Evolutionary conservation across 1,140 invertebrate genomes (phyloP), one percentile per base, ranked within the genome.

Genomic region (Drosophila ercepeae): DNA sequence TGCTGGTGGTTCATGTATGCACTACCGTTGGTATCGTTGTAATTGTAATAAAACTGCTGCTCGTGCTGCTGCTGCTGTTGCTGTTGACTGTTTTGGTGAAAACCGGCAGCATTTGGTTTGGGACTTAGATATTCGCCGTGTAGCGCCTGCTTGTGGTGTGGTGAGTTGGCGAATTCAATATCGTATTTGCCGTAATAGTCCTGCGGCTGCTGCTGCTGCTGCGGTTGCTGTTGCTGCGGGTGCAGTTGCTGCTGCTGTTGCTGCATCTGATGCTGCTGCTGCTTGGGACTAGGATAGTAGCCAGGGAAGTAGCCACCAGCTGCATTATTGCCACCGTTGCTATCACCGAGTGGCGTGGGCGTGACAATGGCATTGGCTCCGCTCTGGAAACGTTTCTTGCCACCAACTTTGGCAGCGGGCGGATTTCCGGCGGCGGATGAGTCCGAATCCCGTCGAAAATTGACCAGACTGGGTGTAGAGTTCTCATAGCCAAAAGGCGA

Each of bases 101-200:
- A 90, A 51, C 45, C 64, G 52, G 60, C 50, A 14, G 74, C 53
- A 44, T 55, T 75, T 60, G 82, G 73, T 60, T 90, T 90, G 42
- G 82, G 71, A 75, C 78, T 89, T 25, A 84, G 76, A 90, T 90
- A 90, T 48, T 90, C 89, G 75, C 78, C 78, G 63, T 83, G 82
- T 13, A 81, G 46, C 32, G 64, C n/a, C 29, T 75, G 76, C 19
- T 86, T 84, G 42, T 78, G 67, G 69, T 60, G 73, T 5, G 86
- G 75, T 27, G 81, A 79, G 4, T 76, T 68, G 48, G 83, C 82
- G 27, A 91, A 91, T 78, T 91, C 89, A 64, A 83, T 88, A 32
- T 90, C 89, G 59, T 90, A 91, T 57, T 91, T 91, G 59, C 89
- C 83, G 44, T 91, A 90, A 49, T 90, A 90, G 11, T 90, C 83